Percentiles rank a stretch among this genome's conserved stretches.
These are phyloP conservation scores for Molossus molossus DNA, from an alignment of 2,797 vertebrate species.

Conservation along the genomic window DNA sequence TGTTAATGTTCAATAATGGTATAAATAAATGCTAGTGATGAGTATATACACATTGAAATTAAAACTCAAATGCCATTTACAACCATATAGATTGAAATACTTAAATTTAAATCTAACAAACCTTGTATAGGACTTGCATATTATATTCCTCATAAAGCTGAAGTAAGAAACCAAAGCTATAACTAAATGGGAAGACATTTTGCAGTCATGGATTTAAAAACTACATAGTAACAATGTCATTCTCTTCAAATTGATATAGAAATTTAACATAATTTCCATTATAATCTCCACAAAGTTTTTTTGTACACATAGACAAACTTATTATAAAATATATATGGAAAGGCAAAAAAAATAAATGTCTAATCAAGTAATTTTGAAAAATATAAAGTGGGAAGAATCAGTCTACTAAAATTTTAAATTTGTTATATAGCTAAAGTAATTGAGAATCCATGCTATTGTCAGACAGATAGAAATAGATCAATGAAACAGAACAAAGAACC, in stretches of 20 bases:
- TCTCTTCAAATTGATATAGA: neutral
- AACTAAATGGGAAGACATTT: neutral
- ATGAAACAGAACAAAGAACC: neutral
- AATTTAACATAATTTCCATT: neutral
- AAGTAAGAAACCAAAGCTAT: neutral
- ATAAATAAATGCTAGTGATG: neutral
- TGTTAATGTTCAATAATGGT: neutral
- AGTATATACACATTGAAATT: neutral
- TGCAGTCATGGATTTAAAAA: neutral
- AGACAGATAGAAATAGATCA: neutral
- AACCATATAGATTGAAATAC: neutral
- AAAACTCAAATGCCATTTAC: neutral
- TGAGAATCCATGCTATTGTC: neutral
- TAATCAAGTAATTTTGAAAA: neutral
- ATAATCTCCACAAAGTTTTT: neutral
- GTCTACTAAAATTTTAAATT: neutral
- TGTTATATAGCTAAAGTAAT: neutral
- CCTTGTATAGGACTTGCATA: too few species aligned
- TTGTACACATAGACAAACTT: neutral
- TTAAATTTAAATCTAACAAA: neutral
- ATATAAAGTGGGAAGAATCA: neutral
- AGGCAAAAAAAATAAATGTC: neutral
- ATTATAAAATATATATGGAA: neutral
- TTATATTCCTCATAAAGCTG: neutral
- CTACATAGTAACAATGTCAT: neutral